A percentile compares a stretch with the other conserved stretches of the same genome.
Conservation (phyloP, 2,797 vertebrate genomes). For the Dendrocincla fuliginosa region DNA sequence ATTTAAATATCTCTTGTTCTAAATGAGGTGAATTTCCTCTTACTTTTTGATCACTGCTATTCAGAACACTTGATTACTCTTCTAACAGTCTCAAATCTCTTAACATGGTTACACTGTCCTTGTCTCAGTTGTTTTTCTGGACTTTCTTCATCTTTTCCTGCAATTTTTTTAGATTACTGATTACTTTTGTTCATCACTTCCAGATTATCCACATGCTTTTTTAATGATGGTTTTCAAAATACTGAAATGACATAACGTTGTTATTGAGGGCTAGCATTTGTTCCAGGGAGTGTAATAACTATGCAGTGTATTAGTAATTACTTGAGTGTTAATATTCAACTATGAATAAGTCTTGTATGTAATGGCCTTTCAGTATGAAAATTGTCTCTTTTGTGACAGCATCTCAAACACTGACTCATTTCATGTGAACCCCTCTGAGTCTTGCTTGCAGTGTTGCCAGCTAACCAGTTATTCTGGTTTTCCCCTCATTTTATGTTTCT, state of each 20-base stretch:
- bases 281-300: neutral
- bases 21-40: neutral
- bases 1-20: neutral
- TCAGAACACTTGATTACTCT: neutral
- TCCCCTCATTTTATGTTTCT: neutral
- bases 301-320: neutral
- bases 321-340: neutral
- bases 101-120: neutral
- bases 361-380: neutral
- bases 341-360: neutral
- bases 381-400: neutral
- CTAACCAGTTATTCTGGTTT: neutral
- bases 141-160: neutral
- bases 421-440: neutral
- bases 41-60: neutral
- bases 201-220: neutral
- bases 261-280: neutral
- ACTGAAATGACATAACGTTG: neutral
- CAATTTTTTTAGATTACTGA: neutral
- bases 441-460: neutral
- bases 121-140: neutral
- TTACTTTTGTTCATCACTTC: neutral
- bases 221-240: neutral
- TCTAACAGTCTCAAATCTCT: neutral
- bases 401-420: neutral